phyloP scores from a whole-genome alignment of 2,797 vertebrate species.

The Hoplostethus mediterraneus region DNA sequence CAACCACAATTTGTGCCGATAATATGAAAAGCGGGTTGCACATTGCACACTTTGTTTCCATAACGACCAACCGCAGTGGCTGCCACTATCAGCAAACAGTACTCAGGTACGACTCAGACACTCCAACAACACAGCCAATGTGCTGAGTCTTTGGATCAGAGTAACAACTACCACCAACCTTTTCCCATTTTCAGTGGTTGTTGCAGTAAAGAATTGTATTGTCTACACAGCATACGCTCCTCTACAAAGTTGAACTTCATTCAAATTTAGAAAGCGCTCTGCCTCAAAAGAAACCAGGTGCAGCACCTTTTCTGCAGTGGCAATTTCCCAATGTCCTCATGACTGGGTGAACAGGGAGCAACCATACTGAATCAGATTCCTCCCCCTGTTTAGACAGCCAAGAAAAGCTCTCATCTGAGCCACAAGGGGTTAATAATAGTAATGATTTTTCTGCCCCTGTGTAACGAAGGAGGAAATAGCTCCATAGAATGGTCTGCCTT shows the following conservation, averaged over 20 bases:
- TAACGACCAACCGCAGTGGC: conserved; percentile 3
- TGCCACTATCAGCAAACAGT: conserved; percentile 19
- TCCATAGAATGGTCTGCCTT: conserved; percentile 28
- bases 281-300: too few relatives aligned
- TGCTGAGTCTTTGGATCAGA: too few relatives aligned
- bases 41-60: conserved; percentile 20
- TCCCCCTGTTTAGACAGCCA: conserved; percentile 11
- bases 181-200: too few relatives aligned
- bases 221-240: too few relatives aligned
- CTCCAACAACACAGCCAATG: neutral
- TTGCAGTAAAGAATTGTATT: too few relatives aligned
- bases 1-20: neutral
- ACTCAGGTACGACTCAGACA: neutral
- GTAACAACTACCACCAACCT: too few relatives aligned
- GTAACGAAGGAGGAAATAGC: conserved; percentile 40
- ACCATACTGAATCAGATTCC: neutral
- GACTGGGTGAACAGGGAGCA: conserved; percentile 21
- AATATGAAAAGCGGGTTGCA: neutral
- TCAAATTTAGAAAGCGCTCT: neutral
- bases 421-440: conserved; percentile 28
- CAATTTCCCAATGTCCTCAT: neutral
- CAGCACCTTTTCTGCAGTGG: too few relatives aligned
- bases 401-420: conserved; percentile 36
- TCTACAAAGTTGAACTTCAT: too few relatives aligned
- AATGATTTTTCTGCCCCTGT: conserved; percentile 46